These are phyloP conservation scores for Antheraea yamamai DNA, from an alignment of 2,888 invertebrate species.

Conservation along the genomic window DNA sequence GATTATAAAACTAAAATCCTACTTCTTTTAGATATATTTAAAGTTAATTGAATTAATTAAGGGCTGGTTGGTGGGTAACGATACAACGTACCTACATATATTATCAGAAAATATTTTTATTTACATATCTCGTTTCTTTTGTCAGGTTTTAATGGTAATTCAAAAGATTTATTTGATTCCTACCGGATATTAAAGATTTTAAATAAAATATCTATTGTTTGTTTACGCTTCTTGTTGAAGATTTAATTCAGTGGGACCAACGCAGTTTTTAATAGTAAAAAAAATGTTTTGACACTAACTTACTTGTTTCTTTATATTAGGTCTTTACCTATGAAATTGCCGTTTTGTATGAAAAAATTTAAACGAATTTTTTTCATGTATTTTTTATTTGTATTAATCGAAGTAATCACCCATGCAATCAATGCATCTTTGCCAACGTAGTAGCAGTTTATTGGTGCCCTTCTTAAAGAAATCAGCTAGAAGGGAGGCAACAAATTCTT, in stretches of 20 bases:
- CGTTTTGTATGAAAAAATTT: no score
- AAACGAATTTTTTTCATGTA: no score
- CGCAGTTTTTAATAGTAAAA: neutral
- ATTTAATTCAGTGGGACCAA: slow-evolving; percentile 4
- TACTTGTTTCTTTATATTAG: neutral
- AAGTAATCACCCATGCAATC: no score
- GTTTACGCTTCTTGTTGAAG: neutral
- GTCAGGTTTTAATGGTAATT: neutral
- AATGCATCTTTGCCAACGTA: no score
- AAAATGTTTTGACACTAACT: neutral
- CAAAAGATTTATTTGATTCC: neutral
- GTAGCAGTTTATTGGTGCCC: no score
- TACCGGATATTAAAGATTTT: neutral
- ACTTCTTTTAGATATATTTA: slow-evolving; percentile 19
- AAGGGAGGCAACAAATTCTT: no score
- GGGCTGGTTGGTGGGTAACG: neutral
- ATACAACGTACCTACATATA: neutral
- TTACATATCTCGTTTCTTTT: neutral
- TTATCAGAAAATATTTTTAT: neutral
- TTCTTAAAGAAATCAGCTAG: no score
- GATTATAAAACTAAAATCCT: slow-evolving; percentile 19
- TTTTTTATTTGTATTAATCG: no score
- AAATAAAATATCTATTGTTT: neutral
- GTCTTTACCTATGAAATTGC: no score
- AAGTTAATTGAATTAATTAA: neutral